Evolutionary conservation across 2,113 vertebrate species (phyloP).

Genomic region (Planiliza haematocheilus): DNA sequence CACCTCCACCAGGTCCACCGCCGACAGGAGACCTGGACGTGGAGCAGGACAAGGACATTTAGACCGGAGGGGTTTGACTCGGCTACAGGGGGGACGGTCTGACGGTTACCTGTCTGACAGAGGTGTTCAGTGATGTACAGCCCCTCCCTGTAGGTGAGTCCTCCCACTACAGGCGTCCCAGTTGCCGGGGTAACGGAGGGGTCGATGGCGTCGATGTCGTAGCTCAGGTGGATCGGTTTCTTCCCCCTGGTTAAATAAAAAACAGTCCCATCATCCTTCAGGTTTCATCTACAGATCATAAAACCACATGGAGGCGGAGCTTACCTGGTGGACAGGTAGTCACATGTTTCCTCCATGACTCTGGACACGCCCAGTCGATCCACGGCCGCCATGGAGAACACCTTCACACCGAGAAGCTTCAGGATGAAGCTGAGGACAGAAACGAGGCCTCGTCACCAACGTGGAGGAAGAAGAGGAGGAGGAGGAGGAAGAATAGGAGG

Average conservation of each 20-base stretch:
- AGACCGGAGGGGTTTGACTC: no score
- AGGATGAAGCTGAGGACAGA: constrained; percentile 69
- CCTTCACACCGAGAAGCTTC: constrained; percentile 78
- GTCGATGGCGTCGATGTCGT: constrained; percentile 85
- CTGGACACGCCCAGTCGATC: constrained; percentile 79
- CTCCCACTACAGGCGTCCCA: constrained; percentile 81
- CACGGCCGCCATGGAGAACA: constrained; percentile 81
- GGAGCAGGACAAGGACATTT: not conserved
- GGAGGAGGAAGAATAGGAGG: no score
- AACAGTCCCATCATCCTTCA: no score
- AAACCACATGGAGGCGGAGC: not conserved
- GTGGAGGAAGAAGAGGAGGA: no score
- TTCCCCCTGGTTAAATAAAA: constrained; percentile 52
- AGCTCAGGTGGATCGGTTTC: constrained; percentile 85
- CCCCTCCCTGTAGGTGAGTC: constrained; percentile 84
- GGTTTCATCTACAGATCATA: no score
- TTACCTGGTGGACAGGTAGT: constrained; percentile 79
- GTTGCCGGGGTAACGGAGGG: constrained; percentile 82
- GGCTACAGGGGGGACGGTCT: not conserved
- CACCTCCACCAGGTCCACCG: constrained; percentile 83
- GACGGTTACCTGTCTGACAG: constrained; percentile 74
- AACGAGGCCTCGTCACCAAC: no score
- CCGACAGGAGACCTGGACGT: constrained; percentile 80
- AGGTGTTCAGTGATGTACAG: constrained; percentile 81
- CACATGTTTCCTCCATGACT: constrained; percentile 85